Evolutionary conservation across 2,797 vertebrate genomes (phyloP).

Genomic region (Ficedula albicollis): DNA sequence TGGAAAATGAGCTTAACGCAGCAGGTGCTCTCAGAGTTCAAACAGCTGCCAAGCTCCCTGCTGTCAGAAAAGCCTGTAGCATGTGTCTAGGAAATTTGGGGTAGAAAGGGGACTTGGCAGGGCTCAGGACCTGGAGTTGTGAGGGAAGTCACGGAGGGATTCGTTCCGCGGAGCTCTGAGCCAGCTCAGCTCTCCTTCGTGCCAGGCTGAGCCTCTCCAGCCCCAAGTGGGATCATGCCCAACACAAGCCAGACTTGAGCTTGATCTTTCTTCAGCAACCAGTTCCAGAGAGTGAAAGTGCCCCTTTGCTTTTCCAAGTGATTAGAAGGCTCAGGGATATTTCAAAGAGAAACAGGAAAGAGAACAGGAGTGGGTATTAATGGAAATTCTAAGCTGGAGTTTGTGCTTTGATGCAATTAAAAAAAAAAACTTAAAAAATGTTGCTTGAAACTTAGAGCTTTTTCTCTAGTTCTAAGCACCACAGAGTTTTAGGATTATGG

Average conservation of each 20-base stretch:
- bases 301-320: background rate
- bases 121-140: background rate
- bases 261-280: background rate
- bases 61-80: conserved; percentile 49
- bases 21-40: conserved; percentile 54
- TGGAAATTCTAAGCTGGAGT: background rate
- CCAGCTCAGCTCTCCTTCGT: background rate
- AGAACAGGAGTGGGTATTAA: background rate
- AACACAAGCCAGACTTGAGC: background rate
- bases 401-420: background rate
- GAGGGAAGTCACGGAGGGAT: background rate
- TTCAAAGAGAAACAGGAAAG: background rate
- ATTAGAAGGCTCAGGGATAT: background rate
- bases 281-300: background rate
- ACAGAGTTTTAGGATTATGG: background rate
- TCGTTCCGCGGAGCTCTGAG: background rate
- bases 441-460: background rate
- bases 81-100: conserved; percentile 7
- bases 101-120: conserved; percentile 30
- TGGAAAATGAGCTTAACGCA: conserved; percentile 57
- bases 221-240: background rate
- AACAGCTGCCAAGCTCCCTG: conserved; percentile 46
- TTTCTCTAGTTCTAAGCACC: background rate
- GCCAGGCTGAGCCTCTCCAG: background rate
- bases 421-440: background rate